These are phyloP conservation scores for Cyclargus thomasi DNA, from an alignment of 1,140 invertebrate species.

Conservation along the genomic window DNA sequence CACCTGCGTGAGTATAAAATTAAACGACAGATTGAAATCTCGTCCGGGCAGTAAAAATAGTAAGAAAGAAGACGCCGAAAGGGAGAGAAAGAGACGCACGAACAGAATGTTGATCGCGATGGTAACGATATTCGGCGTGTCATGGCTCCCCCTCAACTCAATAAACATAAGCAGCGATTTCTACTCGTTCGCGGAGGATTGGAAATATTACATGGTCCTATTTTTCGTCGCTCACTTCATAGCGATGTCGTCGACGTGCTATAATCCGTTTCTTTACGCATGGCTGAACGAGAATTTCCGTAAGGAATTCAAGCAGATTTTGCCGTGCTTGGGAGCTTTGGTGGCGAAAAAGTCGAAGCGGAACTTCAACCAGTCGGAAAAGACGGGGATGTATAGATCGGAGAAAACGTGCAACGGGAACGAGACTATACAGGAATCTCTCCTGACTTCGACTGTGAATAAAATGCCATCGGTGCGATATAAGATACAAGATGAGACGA, in stretches of 20 bases:
- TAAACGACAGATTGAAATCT: conserved; percentile 85
- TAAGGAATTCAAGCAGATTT: conserved; percentile 91
- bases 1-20: conserved; percentile 89
- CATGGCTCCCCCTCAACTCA: conserved; percentile 95
- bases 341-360: conserved; percentile 53
- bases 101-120: conserved; percentile 97
- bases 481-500: conserved; percentile 59
- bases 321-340: conserved; percentile 81
- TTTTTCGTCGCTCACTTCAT: conserved; percentile 95
- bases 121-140: conserved; percentile 95
- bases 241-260: conserved; percentile 96
- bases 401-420: conserved; percentile 84
- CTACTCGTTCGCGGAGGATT: conserved; percentile 78
- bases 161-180: conserved; percentile 93
- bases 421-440: conserved; percentile 82
- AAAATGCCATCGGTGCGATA: conserved; percentile 62
- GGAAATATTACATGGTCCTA: conserved; percentile 88
- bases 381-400: conserved; percentile 64
- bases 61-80: conserved; percentile 85
- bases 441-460: conserved; percentile 72
- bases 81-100: conserved; percentile 85
- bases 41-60: conserved; percentile 88
- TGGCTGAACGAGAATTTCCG: conserved; percentile 99
- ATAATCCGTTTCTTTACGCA: conserved; percentile 94
- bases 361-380: conserved; percentile 58